A percentile compares a stretch with the other conserved stretches of the same genome.
Evolutionary conservation across 1,140 invertebrate genomes (phyloP).

Genomic region (Atopsyche davidsoni): DNA sequence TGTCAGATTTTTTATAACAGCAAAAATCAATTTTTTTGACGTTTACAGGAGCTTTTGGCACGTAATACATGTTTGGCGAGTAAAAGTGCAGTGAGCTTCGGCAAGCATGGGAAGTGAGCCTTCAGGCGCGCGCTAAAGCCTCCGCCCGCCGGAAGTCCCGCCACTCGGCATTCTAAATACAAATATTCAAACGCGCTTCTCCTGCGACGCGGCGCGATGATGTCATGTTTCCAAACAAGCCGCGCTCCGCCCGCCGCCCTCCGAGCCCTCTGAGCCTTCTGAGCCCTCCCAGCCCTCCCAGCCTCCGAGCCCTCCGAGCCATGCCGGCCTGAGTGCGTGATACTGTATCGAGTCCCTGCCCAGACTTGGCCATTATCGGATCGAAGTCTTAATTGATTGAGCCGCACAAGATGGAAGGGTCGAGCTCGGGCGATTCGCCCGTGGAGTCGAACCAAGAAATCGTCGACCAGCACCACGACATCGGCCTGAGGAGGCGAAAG

Average conservation of each 20-base stretch:
- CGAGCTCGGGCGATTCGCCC: slow-evolving; percentile 19
- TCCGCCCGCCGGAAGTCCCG: background rate
- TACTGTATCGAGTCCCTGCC: no score
- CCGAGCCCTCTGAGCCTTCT: background rate
- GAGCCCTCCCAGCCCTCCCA: background rate
- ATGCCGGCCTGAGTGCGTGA: no score
- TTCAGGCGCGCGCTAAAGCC: no score
- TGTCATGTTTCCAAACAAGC: slow-evolving; percentile 24
- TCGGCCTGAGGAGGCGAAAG: slow-evolving; percentile 48
- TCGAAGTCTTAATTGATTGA: background rate
- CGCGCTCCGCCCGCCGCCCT: slow-evolving; percentile 1
- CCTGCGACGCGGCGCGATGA: slow-evolving; percentile 4
- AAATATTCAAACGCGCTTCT: background rate
- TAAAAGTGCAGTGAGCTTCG: background rate
- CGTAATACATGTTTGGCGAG: background rate
- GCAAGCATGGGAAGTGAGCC: background rate
- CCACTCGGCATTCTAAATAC: background rate
- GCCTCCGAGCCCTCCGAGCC: background rate
- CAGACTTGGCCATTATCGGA: no score
- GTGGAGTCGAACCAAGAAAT: slow-evolving; percentile 14
- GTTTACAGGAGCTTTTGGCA: slow-evolving; percentile 2
- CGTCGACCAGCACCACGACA: slow-evolving; percentile 10
- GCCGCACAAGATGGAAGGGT: slow-evolving; percentile 14
- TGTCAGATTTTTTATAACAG: slow-evolving; percentile 22
- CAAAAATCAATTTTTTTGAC: slow-evolving; percentile 27